Evolutionary conservation across 2,113 vertebrate species (phyloP), one percentile per base, ranked within the genome.

Genomic region (Balaeniceps rex): DNA sequence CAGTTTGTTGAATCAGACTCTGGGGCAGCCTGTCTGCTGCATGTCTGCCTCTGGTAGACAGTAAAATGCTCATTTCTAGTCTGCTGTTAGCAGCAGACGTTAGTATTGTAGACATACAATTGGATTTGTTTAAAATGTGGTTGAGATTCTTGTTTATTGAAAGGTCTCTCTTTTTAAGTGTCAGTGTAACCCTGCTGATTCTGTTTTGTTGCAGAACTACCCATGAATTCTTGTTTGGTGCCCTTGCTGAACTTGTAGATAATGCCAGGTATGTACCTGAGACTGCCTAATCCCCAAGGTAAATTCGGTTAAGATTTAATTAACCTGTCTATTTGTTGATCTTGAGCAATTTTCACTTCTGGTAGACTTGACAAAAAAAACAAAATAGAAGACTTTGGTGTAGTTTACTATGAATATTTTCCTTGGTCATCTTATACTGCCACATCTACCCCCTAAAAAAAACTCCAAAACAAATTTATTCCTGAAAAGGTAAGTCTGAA

Each of bases 161-260:
- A 89, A 68, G 17, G 26, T 76, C 33, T 81, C 3, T 34, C 22
- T 49, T 68, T 65, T 58, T 70, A 34, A 95, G 52, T 52, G 49
- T 69, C 44, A 15, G 38, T 72, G 58, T 96, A 96, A 94, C 78
- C 44, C 57, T 88, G 52, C 26, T 97, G 79, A 94, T 68, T 97
- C 49, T 95, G 57, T 97, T 97, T 98, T 3, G 1, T 98, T 98
- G 88, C 97, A 99, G 99, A 97, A 99, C 99, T 83, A 99, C 99
- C 44, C 99, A 99, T 21, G 99, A 99, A 97, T 99, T 99, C 97
- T 98, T 99, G 88, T 99, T 99, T 98, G 99, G 99, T 95, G 99
- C 99, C 71, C 98, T 99, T 98, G 99, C 99, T 72, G 99, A 99
- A 95, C 98, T 99, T 92, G 99, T 99, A 94, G 99, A 99, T 98